Evolutionary conservation across 1,140 invertebrate species (phyloP).

Genomic region (Andricus grossulariae): DNA sequence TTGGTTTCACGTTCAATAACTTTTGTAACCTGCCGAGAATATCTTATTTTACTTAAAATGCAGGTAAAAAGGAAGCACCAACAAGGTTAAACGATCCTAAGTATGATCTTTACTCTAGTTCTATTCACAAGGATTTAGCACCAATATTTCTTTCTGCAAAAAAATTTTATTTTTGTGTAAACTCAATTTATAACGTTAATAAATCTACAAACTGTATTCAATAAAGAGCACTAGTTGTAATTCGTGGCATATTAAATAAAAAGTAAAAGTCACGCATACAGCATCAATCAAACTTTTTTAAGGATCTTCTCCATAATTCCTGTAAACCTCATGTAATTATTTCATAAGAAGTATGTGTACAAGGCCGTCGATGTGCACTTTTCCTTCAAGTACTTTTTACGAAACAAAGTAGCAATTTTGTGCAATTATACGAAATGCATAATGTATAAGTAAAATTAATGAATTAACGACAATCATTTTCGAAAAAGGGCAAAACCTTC

Average conservation of each 20-base stretch:
- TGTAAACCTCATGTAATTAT: slow-evolving; percentile 25
- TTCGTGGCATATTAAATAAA: background rate
- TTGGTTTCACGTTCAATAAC: background rate
- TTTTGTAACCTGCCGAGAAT: background rate
- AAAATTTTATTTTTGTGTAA: too few relatives aligned
- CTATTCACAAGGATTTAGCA: too few relatives aligned
- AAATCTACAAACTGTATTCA: too few relatives aligned
- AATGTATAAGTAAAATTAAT: slow-evolving; percentile 17
- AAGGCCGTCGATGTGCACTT: slow-evolving; percentile 10
- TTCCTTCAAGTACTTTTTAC: background rate
- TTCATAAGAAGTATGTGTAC: slow-evolving; percentile 17
- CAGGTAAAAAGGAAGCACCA: background rate
- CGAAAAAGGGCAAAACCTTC: background rate
- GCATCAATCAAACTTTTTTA: slow-evolving; percentile 14
- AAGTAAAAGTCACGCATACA: background rate
- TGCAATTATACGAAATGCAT: slow-evolving; percentile 20
- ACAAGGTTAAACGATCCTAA: too few relatives aligned
- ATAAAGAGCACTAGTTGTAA: too few relatives aligned
- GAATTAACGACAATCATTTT: background rate
- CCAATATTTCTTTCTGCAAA: too few relatives aligned
- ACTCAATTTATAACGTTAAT: too few relatives aligned
- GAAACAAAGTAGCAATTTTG: slow-evolving; percentile 19
- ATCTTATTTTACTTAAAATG: background rate
- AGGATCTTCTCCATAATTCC: slow-evolving; percentile 9
- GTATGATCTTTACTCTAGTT: too few relatives aligned